Evolutionary conservation across 2,888 invertebrate genomes (phyloP), one percentile per base, ranked within the genome.

Genomic region (Dugesia japonica): DNA sequence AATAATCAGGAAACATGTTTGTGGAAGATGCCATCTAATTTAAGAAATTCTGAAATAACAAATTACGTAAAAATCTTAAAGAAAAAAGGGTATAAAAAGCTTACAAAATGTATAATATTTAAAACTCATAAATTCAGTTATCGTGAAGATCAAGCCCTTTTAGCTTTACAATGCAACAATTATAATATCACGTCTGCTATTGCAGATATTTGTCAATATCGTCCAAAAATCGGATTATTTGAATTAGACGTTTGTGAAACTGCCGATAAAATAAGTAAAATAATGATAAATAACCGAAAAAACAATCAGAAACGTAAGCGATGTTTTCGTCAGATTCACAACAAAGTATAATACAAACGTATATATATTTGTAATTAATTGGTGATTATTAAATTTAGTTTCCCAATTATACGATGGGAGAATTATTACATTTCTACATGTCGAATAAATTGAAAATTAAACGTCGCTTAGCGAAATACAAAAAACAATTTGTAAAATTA

Each of bases 401-500:
- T 56, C 56, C 56, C 9, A 56, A 56, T 56, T 56, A 56, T n/a
- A 56, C 56, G n/a, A 56, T 56, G 56, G 56, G 56, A 23, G 56
- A 56, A 56, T 20, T 56, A 7, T 56, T 56, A n/a, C 56, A 56
- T 56, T 56, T 56, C 23, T 56, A 56, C 23, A 56, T 56, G 56
- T 56, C 56, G 17, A 56, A 56, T n/a, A 56, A 56, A 56, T n/a
- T 56, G 56, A 56, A 56, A 56, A n/a, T 56, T 1, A 56, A 56
- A 23, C 56, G 56, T n/a, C 56, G 56, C 4, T 56, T 56, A 23
- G 56, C 56, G 4, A 56, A 56, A 23, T 56, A 56, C 56, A 56
- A 56, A 23, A 56, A 56, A n/a, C 56, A 56, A n/a, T 56, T 9
- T 56, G 23, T 9, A 20, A 56, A 56, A 56, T n/a, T 56, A 1